Base-by-base conservation (phyloP, 1,140 invertebrate species). In the Mactra quadrangularis region DNA sequence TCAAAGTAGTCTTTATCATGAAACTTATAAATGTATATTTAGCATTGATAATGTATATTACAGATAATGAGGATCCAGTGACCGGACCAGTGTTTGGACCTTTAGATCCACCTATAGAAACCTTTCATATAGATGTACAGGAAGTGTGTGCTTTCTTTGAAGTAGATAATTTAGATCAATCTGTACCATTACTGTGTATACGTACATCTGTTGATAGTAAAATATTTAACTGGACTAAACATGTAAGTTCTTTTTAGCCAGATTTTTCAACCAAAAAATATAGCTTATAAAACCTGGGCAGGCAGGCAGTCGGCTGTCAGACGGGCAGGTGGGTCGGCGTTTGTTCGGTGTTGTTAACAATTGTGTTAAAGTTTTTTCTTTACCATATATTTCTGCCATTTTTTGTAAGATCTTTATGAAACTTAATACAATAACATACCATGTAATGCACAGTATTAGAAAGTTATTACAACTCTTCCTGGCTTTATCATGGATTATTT, bases 171-270 rank as follows among this genome's bases (percentile, higher is more conserved):
- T 91, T 89, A n/a, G 89, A 91, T 53, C 86, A 90, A 35, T 89
- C 92, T 59, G 88, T 93, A 3, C 94, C 93, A 22, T 89, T 94
- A n/a, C 83, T 95, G 3, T 88, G 94, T 29, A 53, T 95, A 0
- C 94, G 94, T 89, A 92, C 93, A n/a, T 93, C 94, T 3, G 78
- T 95, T 1, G 95, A 96, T 85, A 86, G 94, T 4, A 94, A 94
- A 0, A 85, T 96, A 1, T 94, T 95, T 85, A 95, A 96, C 90
- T 96, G 96, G 95, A 95, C 95, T 0, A 95, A 94, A 55, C 93
- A 95, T 75, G 91, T 94, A 62, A 78, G 84, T 52, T 0, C 7
- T 50, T 25, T n/a, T n/a, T n/a, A n/a, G n/a, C n/a, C n/a, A n/a
- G n/a, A n/a, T n/a, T n/a, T n/a, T n/a, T 53, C 27, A 27, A 1